Evolutionary conservation across 2,113 vertebrate species (phyloP), one percentile per base, ranked within the genome.

Genomic region (Pangasianodon gigas): DNA sequence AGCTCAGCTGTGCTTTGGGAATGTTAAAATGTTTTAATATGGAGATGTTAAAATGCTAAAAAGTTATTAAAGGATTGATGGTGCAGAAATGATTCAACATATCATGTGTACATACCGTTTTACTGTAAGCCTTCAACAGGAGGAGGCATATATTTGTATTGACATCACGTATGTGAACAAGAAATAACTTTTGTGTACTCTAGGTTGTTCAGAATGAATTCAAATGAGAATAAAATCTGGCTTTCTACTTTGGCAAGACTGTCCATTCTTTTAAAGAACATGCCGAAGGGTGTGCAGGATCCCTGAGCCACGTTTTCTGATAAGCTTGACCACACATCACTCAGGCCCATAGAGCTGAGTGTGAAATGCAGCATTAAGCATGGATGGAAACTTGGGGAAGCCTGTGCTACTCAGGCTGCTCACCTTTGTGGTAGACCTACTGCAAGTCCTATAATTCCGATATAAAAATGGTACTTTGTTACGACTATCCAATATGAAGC

Each of bases 301-400:
- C n/a, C 80, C 26, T 56, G 54, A 84, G 82, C 29, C 79, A 52
- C 2, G 29, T 7, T 54, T 81, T 81, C 11, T 52, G 29, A 81
- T 8, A 44, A 41, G 16, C 8, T 41, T 44, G 58, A 44, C 18
- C 58, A 75, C 44, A 29, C 21, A 19, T 60, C 71, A 60, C 52
- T 75, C 71, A 60, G 37, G 54, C 71, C 37, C 37, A 46, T 29
- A 16, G 26, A 79, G 37, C 44, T 18, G 54, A 46, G 54, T 74
- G 71, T 77, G 69, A 77, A 58, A 87, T n/a, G 32, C 69, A 77
- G 69, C 67, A 41, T 41, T 58, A 41, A 84, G 6, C 82, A 24
- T 44, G 54, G 32, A 84, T 41, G 18, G 9, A 60, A 56, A 60
- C 21, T 13, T 24, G 54, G 54, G n/a, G 4, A 56, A 54, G 18